A percentile compares a stretch with the other conserved stretches of the same genome.
Conservation (phyloP, 2,797 vertebrate genomes). For the Pipistrellus nathusii region DNA sequence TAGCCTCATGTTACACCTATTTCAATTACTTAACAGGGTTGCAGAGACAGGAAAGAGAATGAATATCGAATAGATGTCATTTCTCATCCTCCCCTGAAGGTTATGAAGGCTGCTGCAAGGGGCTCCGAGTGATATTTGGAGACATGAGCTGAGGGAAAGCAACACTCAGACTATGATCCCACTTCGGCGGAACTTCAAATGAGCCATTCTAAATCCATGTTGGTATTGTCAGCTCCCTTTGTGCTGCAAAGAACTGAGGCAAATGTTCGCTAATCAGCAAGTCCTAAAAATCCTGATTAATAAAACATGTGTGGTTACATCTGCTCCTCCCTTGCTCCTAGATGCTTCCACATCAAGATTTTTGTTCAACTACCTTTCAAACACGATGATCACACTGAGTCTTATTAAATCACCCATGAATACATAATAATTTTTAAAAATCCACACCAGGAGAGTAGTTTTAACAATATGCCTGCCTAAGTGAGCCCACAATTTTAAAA, state of each 20-base stretch:
- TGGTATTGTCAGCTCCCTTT: neutral
- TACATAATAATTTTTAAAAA: neutral
- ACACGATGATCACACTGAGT: conserved; percentile 29
- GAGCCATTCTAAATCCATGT: neutral
- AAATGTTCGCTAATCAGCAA: conserved; percentile 50
- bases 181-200: neutral
- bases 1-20: neutral
- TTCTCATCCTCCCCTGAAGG: conserved; percentile 45
- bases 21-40: conserved; percentile 57
- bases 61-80: conserved; percentile 37
- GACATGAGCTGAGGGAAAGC: neutral
- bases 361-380: conserved; percentile 35
- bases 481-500: conserved; percentile 47
- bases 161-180: neutral
- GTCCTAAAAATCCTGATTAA: conserved; percentile 52
- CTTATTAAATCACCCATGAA: conserved; percentile 39
- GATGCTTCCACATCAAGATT: neutral
- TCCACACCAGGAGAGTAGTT: conserved; percentile 1
- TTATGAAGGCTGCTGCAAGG: neutral
- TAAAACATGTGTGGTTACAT: conserved; percentile 27
- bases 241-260: conserved; percentile 5
- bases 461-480: neutral
- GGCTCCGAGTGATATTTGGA: neutral
- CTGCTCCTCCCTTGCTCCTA: neutral
- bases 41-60: conserved; percentile 55